These are phyloP conservation scores for Gouania willdenowi DNA, from an alignment of 2,797 vertebrate genomes.

Conservation along the genomic window DNA sequence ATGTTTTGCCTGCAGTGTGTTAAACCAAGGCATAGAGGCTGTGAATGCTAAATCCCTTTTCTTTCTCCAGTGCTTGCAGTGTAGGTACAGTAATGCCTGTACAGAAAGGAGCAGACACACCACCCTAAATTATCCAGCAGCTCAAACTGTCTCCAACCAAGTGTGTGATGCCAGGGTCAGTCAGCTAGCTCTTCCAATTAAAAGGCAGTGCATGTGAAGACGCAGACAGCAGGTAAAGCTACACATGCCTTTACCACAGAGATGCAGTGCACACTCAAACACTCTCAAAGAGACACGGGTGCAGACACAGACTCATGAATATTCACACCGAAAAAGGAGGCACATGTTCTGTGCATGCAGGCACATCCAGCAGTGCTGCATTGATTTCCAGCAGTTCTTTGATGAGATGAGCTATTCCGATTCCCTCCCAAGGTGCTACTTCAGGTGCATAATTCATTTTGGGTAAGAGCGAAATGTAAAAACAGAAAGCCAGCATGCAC, in stretches of 20 bases:
- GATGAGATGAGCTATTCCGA: constrained; percentile 74
- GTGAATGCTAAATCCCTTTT: constrained; percentile 59
- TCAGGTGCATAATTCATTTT: constrained; percentile 78
- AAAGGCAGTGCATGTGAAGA: constrained; percentile 43
- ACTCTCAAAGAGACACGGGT: not conserved
- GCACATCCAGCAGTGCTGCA: constrained; percentile 62
- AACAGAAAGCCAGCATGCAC: constrained; percentile 62
- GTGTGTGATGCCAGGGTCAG: constrained; percentile 52
- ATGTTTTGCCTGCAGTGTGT: constrained; percentile 67
- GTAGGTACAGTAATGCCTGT: constrained; percentile 68
- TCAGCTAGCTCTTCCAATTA: constrained; percentile 58
- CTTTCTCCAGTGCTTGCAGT: constrained; percentile 41
- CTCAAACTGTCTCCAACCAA: constrained; percentile 46
- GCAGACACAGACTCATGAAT: constrained; percentile 26
- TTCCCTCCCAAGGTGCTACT: constrained; percentile 72
- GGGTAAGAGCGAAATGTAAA: constrained; percentile 61
- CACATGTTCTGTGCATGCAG: constrained; percentile 36
- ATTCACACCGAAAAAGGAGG: constrained; percentile 40
- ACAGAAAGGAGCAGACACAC: constrained; percentile 55
- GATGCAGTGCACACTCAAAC: constrained; percentile 21
- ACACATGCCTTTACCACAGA: constrained; percentile 39
- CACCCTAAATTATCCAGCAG: constrained; percentile 56
- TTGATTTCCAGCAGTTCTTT: constrained; percentile 75
- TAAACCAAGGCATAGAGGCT: constrained; percentile 42
- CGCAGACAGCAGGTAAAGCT: constrained; percentile 37